Evolutionary conservation across 1,140 invertebrate species (phyloP), one percentile per base, ranked within the genome.

Genomic region (Ptiloglossa arizonensis): DNA sequence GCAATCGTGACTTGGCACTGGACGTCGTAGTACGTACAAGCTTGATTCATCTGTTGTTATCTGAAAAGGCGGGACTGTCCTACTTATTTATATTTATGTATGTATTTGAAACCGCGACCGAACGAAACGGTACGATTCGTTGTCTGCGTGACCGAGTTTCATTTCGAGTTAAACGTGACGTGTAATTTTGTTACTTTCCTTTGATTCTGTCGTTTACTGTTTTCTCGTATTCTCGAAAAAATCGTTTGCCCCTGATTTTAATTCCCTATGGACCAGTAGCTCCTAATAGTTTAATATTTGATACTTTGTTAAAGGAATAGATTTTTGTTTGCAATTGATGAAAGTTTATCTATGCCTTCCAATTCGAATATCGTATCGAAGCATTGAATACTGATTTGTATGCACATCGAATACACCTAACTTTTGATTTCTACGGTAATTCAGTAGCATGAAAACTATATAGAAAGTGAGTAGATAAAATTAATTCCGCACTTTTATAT

Each of bases 11-110:
- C 22, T 75, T 75, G 73, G 73, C 73, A 75, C 41, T 1, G 9
- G 27, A 27, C 5, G 1, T 22, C n/a, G 29, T 68, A 68, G 52
- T 75, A 67, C 32, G 19, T 52, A 41, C 32, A 19, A 19, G 56
- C 27, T 46, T 22, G 64, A 68, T 75, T 75, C 64, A 75, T 68
- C 52, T 41, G 24, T 13, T 59, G 52, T 68, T 75, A 75, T 75
- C 64, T 68, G 29, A 46, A 75, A 75, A 75, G 35, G 17, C 35
- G 19, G n/a, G 35, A 15, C 38, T 59, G 64, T 11, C 41, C 63
- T 57, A 57, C 54, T 75, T 75, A 68, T 75, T 75, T 57, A 75
- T 68, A 75, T 75, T 75, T 75, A 68, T 75, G 63, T 46, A 56
- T n/a, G n/a, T 35, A 41, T 75, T 57, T 67, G 62, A 74, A 64